Evolutionary conservation across 2,797 vertebrate species (phyloP), one percentile per base, ranked within the genome.

Genomic region (Microctenopoma stevenorrisi): DNA sequence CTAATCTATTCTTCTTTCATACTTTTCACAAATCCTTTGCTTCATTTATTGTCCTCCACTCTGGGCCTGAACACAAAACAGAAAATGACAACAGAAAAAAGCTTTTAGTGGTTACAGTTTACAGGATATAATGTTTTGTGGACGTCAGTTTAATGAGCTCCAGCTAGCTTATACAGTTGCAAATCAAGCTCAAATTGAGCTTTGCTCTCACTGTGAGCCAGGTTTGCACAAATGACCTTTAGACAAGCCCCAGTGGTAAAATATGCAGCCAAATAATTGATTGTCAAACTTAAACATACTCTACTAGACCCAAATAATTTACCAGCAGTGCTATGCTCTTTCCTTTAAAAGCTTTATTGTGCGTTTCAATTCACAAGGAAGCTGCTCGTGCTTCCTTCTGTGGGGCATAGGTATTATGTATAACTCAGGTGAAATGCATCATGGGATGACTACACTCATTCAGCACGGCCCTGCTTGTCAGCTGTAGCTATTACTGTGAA

Each of bases 361-460:
- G 14, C 37, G 30, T 50, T 53, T 43, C 50, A 16, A 35, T 2
- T 69, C 35, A 43, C 25, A 42, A 26, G 44, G 22, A 72, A 44
- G 18, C 18, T 11, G 2, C 18, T 22, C 12, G n/a, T 16, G 30
- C 64, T 18, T 47, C 1, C 3, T 43, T 47, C 61, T 35, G 11
- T 55, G 18, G 55, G n/a, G 43, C 18, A 16, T 10, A 64, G 65
- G 51, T 54, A 65, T 72, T 68, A 72, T 64, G 37, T 63, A 22
- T 65, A n/a, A 60, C 57, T 69, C 63, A 77, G 68, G 64, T 2
- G 15, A 71, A 78, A 64, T 66, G 80, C 73, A 69, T 72, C 56
- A 59, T 73, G 72, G 62, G 82, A 76, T 43, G 63, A 56, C 61
- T 63, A 7, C 35, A 22, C 30, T 85, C 33, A 15, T 26, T 76